Evolutionary conservation across 2,888 invertebrate species (phyloP).

Genomic region (Hoplodrina blanda): DNA sequence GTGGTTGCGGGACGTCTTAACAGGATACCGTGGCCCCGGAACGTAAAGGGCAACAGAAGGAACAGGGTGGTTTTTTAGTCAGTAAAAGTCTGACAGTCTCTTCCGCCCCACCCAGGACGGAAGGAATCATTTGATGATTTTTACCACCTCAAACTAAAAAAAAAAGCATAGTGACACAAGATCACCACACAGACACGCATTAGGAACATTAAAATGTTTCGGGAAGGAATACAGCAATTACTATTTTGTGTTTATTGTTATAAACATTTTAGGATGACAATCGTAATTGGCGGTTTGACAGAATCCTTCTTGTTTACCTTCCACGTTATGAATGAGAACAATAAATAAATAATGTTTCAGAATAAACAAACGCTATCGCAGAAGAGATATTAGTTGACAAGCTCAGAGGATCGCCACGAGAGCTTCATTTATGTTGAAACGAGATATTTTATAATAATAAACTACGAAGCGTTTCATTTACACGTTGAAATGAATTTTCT

Average conservation of each 20-base stretch:
- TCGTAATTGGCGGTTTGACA: background rate
- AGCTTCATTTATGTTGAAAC: conserved; percentile 14
- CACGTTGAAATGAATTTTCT: conserved; percentile 16
- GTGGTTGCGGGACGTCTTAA: no score
- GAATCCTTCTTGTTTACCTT: background rate
- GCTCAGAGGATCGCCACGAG: background rate
- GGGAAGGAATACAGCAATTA: background rate
- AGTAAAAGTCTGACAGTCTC: no score
- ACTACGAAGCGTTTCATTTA: conserved; percentile 19
- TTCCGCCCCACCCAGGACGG: no score
- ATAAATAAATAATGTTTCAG: background rate
- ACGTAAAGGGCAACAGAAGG: no score
- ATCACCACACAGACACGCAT: background rate
- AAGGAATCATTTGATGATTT: no score
- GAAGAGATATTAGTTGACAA: background rate
- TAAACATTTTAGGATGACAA: background rate
- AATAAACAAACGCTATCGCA: background rate
- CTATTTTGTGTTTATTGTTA: background rate
- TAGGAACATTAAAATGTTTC: background rate
- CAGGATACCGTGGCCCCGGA: no score
- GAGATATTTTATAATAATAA: background rate
- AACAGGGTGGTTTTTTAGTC: no score
- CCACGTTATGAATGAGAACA: background rate
- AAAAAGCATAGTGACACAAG: no score
- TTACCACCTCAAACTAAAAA: no score